Evolutionary conservation across 2,113 vertebrate species (phyloP).

Genomic region (Macroglossus sobrinus): DNA sequence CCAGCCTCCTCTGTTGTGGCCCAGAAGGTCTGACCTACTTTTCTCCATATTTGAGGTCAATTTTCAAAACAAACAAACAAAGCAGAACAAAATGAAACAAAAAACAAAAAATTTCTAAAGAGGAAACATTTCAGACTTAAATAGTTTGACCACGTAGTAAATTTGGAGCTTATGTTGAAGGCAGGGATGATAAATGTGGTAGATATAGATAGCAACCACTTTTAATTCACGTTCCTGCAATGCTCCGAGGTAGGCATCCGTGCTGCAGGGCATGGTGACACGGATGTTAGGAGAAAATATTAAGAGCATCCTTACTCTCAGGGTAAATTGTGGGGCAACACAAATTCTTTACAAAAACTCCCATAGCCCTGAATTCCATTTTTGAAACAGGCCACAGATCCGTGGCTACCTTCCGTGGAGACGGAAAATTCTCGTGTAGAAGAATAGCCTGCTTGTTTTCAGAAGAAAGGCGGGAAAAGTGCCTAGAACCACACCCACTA

Average conservation of each 20-base stretch:
- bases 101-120: background rate
- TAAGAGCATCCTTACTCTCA: background rate
- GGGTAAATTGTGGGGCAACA: background rate
- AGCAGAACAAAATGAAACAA: no score
- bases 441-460: slow-evolving; percentile 48
- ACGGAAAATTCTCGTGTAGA: background rate
- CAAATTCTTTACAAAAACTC: background rate
- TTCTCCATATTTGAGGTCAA: background rate
- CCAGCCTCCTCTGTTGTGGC: background rate
- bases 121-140: background rate
- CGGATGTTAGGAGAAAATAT: background rate
- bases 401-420: background rate
- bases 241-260: background rate
- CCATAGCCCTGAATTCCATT: background rate
- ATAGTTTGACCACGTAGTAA: background rate
- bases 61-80: no score
- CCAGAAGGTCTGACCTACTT: background rate
- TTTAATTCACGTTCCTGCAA: background rate
- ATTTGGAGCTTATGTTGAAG: background rate
- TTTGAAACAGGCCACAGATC: background rate
- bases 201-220: background rate
- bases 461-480: slow-evolving; percentile 8
- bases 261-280: background rate
- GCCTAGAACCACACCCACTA: slow-evolving; percentile 12
- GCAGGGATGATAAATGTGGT: background rate